A percentile compares a stretch with the other conserved stretches of the same genome.
phyloP scores from a whole-genome alignment of 1,140 invertebrate species.

The Stegodyphus dumicola region DNA sequence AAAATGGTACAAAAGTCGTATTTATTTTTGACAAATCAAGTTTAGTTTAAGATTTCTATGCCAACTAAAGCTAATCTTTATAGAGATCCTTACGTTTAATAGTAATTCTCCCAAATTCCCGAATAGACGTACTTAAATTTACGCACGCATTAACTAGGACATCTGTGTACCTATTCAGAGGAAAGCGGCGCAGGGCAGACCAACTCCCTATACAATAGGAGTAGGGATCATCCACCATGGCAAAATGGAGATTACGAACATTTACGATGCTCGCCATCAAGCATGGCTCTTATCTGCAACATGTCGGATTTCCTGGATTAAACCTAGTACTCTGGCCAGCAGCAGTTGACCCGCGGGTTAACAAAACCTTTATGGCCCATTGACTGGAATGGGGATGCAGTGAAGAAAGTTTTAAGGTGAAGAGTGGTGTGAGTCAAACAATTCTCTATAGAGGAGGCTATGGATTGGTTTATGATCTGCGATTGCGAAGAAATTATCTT shows the following conservation, averaged over 20 bases:
- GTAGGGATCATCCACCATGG: not conserved
- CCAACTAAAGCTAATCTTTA: no score
- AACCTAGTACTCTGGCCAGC: constrained; percentile 11
- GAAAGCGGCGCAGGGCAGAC: not conserved
- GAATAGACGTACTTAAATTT: not conserved
- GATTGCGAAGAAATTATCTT: no score
- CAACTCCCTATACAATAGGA: not conserved
- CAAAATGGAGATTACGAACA: constrained; percentile 32
- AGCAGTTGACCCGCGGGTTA: constrained; percentile 52
- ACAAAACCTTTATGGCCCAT: constrained; percentile 56
- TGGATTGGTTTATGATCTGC: no score
- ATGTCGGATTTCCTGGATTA: constrained; percentile 38
- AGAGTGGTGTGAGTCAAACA: no score
- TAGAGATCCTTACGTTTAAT: not conserved
- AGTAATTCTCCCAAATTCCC: not conserved
- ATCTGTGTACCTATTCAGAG: no score
- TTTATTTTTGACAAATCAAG: no score
- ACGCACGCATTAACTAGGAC: no score
- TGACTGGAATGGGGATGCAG: constrained; percentile 12
- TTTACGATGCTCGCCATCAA: constrained; percentile 42
- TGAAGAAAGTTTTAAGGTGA: not conserved
- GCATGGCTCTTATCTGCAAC: constrained; percentile 38
- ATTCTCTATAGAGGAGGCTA: no score
- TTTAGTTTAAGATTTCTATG: no score
- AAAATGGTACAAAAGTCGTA: no score